Conservation (phyloP, 2,113 vertebrate genomes). For the Syngnathus typhle region DNA sequence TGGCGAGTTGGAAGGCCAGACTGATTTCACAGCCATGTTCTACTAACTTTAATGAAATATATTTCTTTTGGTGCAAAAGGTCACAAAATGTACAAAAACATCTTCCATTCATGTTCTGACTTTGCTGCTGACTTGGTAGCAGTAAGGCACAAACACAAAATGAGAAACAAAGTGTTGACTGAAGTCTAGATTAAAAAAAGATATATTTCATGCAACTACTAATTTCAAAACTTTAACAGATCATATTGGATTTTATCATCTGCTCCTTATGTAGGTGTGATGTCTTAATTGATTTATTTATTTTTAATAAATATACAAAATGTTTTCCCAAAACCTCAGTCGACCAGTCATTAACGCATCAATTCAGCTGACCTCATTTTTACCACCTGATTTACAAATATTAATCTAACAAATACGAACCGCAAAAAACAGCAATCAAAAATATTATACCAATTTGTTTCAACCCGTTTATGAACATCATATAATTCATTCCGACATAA, state of each 20-base stretch:
- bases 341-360: neutral
- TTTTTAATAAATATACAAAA: no score
- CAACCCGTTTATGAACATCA: neutral
- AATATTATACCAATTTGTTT: slow-evolving; percentile 12
- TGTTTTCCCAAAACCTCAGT: no score
- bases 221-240: no score
- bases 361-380: neutral
- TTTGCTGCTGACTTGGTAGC: neutral
- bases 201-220: no score
- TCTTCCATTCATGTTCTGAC: neutral
- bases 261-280: no score
- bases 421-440: neutral
- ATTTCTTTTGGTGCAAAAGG: slow-evolving; percentile 9
- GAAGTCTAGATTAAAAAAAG: no score
- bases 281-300: no score
- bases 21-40: slow-evolving; percentile 30
- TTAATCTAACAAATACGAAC: neutral
- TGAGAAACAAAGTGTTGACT: no score
- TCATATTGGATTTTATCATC: no score
- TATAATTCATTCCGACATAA: slow-evolving; percentile 9
- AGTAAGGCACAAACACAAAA: no score
- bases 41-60: slow-evolving; percentile 34
- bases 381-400: slow-evolving; percentile 7
- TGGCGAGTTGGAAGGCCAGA: slow-evolving; percentile 14
- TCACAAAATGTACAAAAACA: slow-evolving; percentile 1